Percentiles rank a stretch among this genome's conserved stretches.
Evolutionary conservation across 2,888 invertebrate genomes (phyloP).

Genomic region (Leptopterna dolabrata): DNA sequence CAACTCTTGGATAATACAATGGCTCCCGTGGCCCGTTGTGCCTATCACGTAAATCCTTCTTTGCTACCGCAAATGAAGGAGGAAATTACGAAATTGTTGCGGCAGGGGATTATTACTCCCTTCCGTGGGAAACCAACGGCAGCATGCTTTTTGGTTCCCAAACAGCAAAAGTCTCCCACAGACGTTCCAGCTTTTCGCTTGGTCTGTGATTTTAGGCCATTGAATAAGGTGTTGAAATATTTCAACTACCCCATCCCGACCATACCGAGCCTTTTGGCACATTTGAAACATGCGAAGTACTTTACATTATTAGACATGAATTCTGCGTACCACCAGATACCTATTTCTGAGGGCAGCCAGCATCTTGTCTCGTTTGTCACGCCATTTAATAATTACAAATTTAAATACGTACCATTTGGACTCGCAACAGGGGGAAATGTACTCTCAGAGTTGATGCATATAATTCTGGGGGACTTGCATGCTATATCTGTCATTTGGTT

Average conservation of each 20-base stretch:
- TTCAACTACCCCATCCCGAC: neutral
- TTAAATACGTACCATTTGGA: neutral
- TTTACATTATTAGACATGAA: neutral
- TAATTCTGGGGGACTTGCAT: neutral
- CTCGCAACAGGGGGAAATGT: neutral
- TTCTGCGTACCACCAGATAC: neutral
- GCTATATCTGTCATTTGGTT: neutral
- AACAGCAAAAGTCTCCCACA: neutral
- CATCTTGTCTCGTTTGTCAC: neutral
- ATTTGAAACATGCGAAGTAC: neutral
- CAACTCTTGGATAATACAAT: too few species aligned
- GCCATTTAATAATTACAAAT: neutral
- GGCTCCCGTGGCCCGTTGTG: too few species aligned
- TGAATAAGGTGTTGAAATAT: neutral
- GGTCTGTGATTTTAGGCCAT: too few species aligned
- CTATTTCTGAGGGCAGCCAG: too few species aligned
- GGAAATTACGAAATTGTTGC: neutral
- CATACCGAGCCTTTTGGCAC: neutral
- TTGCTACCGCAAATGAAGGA: neutral
- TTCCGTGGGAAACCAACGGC: neutral
- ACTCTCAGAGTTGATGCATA: too few species aligned
- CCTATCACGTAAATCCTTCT: too few species aligned
- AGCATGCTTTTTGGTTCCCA: neutral
- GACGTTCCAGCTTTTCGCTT: neutral
- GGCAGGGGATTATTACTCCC: neutral